Conservation (phyloP, 2,888 invertebrate genomes). For the Heliconius charithonia region DNA sequence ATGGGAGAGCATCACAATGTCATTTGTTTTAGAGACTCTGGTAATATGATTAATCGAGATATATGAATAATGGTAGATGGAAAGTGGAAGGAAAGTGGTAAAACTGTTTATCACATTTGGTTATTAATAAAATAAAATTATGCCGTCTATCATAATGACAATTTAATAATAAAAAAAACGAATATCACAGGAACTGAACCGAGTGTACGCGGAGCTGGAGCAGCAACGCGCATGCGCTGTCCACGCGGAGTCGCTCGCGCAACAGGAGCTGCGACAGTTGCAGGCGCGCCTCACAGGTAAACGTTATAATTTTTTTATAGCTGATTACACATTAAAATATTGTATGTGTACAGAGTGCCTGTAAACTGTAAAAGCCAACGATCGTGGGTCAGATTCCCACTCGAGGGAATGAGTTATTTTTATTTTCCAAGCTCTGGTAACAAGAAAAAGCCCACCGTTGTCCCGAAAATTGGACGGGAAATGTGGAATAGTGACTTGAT, state of each 20-base stretch:
- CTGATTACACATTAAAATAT: no score
- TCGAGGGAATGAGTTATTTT: neutral
- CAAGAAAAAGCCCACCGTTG: neutral
- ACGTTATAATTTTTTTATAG: neutral
- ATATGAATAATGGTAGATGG: no score
- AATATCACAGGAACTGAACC: slow-evolving; percentile 77
- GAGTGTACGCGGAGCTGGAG: slow-evolving; percentile 80
- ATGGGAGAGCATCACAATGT: no score
- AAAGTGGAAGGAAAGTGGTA: no score
- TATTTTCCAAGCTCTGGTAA: neutral
- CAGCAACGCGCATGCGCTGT: slow-evolving; percentile 73
- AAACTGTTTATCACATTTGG: no score
- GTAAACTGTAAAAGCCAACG: no score
- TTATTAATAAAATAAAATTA: no score
- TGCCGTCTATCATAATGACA: neutral
- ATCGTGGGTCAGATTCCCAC: no score
- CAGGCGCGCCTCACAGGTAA: slow-evolving; percentile 67
- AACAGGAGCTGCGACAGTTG: slow-evolving; percentile 81
- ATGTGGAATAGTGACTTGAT: neutral
- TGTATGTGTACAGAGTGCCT: no score
- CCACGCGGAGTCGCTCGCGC: slow-evolving; percentile 75
- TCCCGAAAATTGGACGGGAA: neutral
- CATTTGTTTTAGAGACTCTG: no score
- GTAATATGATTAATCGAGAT: no score
- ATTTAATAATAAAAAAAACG: neutral